Base-by-base conservation (phyloP, 2,797 vertebrate species). In the Chaenodraco wilsoni region DNA sequence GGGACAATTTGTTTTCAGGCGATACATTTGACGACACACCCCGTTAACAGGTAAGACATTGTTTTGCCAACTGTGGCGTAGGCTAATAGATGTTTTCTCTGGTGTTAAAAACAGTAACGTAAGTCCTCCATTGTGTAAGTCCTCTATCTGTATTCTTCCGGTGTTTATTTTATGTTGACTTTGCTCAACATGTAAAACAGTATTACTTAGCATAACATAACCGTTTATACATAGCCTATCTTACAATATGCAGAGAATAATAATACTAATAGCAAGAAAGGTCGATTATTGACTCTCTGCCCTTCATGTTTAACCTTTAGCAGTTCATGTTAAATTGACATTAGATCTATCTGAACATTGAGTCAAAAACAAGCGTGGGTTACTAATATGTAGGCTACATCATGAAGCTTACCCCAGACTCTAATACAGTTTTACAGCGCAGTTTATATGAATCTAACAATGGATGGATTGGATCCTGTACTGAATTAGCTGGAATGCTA, bases 301-400 rank as follows among this genome's bases (percentile, higher is more conserved):
- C 83, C 87, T 88, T 87, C 81, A 72, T 70, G 41, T 17, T 58
- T 90, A 81, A 90, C 87, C 85, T 87, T 77, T 86, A 60, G 15
- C 27, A 57, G 3, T 21, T 23, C 52, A 14, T 67, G 67, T 51
- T n/a, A 7, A 9, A 1, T 54, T 51, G 59, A 37, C 54, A 17
- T 52, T n/a, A 59, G 44, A 57, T 57, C 7, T 8, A 57, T 54
- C 5, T 8, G 11, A 40, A 10, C 9, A 50, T 19, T 6, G 4
- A 41, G 13, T 4, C 11, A n/a, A 19, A 58, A 37, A 16, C 15
- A 9, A 40, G 15, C 19, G n/a, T 40, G 1, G 1, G 1, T 1
- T 41, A n/a, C 0, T 4, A n/a, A 15, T 60, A 52, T 14, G 8
- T 8, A 14, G 15, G 4, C 1, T 33, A 5, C 14, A 33, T 17